These are phyloP conservation scores for Pseudanteris insignis DNA, from an alignment of 2,888 invertebrate genomes.

Conservation along the genomic window DNA sequence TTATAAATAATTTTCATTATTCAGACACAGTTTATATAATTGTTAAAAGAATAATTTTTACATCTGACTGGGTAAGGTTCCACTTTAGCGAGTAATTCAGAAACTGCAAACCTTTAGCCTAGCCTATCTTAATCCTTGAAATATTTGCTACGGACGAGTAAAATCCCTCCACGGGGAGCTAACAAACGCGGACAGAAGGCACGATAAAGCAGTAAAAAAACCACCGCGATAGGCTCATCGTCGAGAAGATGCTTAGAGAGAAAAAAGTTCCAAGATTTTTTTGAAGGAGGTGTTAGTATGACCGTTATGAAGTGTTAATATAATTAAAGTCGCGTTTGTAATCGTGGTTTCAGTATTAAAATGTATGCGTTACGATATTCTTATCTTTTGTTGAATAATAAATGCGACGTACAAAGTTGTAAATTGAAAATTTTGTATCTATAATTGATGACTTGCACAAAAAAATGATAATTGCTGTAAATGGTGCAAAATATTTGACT, in stretches of 20 bases:
- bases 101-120: constrained; percentile 30
- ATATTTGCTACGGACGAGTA: constrained; percentile 48
- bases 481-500: constrained; percentile 9
- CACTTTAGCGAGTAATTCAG: constrained; percentile 31
- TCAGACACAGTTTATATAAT: constrained; percentile 5
- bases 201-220: constrained; percentile 49
- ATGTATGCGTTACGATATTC: too few species aligned
- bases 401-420: too few species aligned
- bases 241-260: too few species aligned
- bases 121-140: constrained; percentile 53
- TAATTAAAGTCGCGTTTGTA: not conserved
- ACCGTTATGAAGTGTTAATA: too few species aligned
- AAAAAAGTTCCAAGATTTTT: too few species aligned
- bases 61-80: constrained; percentile 17
- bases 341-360: not conserved
- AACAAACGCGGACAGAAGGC: constrained; percentile 33
- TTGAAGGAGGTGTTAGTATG: too few species aligned
- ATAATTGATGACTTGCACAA: too few species aligned
- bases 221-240: constrained; percentile 18
- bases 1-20: too few species aligned
- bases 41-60: constrained; percentile 19
- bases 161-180: constrained; percentile 40
- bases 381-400: too few species aligned
- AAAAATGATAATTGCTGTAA: too few species aligned
- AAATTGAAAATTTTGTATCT: too few species aligned